phyloP scores from a whole-genome alignment of 2,113 vertebrate species.

The Brienomyrus brachyistius region DNA sequence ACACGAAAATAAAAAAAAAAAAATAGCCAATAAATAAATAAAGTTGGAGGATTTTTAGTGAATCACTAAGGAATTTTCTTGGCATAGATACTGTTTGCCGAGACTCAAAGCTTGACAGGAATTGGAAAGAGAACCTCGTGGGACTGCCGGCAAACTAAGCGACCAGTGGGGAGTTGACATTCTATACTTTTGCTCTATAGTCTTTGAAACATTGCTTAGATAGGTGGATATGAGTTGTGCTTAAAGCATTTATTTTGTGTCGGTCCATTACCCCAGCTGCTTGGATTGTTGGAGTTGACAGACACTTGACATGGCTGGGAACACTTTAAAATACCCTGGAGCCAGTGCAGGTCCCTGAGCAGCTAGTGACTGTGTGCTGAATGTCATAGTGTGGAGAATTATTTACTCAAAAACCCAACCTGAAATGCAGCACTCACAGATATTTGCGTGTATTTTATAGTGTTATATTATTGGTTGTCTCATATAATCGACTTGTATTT shows the following conservation, averaged over 20 bases:
- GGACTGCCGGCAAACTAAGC: slow-evolving; percentile 1
- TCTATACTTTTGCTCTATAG: slow-evolving; percentile 13
- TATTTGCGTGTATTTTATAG: not conserved
- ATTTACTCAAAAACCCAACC: not conserved
- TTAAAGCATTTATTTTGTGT: slow-evolving; percentile 25
- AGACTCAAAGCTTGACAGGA: slow-evolving; percentile 19
- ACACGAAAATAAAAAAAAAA: not conserved
- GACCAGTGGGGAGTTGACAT: slow-evolving; percentile 19
- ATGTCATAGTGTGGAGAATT: not conserved
- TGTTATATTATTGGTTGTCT: not conserved
- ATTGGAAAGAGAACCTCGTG: slow-evolving; percentile 3
- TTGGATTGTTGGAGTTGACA: slow-evolving; percentile 26
- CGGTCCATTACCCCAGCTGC: slow-evolving; percentile 26
- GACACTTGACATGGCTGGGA: slow-evolving; percentile 22
- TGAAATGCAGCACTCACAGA: not conserved
- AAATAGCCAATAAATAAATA: not conserved
- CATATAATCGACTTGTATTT: not conserved
- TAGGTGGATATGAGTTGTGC: slow-evolving; percentile 25
- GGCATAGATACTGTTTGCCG: slow-evolving; percentile 1
- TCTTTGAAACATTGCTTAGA: slow-evolving; percentile 23
- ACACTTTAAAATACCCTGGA: slow-evolving; percentile 21
- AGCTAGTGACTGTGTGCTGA: not conserved
- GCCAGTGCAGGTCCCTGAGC: not conserved
- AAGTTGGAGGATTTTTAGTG: not conserved
- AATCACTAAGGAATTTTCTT: slow-evolving; percentile 11